These are phyloP conservation scores for Drepana falcataria DNA, from an alignment of 2,888 invertebrate species.

Conservation along the genomic window DNA sequence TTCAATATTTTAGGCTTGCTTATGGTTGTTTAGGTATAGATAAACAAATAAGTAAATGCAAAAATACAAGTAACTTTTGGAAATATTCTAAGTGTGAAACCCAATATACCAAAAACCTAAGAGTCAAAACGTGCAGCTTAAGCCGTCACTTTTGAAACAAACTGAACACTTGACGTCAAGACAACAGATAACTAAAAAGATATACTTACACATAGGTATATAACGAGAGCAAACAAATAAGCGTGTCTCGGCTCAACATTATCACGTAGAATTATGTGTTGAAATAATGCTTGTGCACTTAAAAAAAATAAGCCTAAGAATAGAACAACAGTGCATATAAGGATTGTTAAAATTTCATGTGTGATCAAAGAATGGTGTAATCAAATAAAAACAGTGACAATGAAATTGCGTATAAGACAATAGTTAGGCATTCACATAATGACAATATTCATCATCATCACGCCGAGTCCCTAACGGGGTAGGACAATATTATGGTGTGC, in stretches of 20 bases:
- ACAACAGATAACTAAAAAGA: constrained; percentile 26
- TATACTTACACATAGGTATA: constrained; percentile 8
- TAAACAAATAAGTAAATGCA: no score
- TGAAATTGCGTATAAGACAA: not conserved
- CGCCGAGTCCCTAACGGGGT: no score
- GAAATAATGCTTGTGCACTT: not conserved
- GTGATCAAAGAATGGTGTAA: not conserved
- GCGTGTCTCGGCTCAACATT: constrained; percentile 35
- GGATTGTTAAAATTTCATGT: not conserved
- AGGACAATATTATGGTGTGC: no score
- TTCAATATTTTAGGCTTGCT: no score
- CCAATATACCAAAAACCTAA: not conserved
- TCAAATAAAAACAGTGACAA: not conserved
- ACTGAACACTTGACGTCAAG: constrained; percentile 54
- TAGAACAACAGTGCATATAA: no score
- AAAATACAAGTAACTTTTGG: not conserved
- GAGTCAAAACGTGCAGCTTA: constrained; percentile 15
- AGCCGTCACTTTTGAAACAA: constrained; percentile 33
- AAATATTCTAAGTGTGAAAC: not conserved
- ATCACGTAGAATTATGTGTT: constrained; percentile 39
- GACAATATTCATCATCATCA: no score
- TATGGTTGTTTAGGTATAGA: no score
- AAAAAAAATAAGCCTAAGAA: no score
- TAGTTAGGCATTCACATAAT: not conserved
- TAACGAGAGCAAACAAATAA: constrained; percentile 47